Base-by-base conservation (phyloP, 1,140 invertebrate genomes). In the Mya arenaria region DNA sequence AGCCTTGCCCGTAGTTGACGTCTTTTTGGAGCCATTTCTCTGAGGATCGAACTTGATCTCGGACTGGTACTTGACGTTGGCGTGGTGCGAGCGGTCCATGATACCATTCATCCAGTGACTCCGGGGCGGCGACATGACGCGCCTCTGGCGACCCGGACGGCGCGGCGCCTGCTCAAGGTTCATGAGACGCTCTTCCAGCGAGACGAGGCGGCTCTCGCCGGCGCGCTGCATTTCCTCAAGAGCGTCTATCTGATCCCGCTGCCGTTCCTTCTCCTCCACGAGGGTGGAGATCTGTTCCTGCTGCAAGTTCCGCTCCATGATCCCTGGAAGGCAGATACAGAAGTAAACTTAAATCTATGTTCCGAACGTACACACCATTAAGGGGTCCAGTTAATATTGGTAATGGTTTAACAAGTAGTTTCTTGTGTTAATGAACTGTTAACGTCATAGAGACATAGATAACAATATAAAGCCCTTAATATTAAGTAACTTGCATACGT, bases 251-350 rank as follows among this genome's bases (percentile, higher is more conserved):
- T 87, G 84, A 23, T 83, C 83, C 39, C 77, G 41, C 55, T 87
- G 86, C 56, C 74, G 65, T 5, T 75, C 44, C 60, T 80, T 83
- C 28, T 85, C 86, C 5, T 85, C 83, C n/a, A 83, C 80, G 10
- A 87, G 65, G 10, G 62, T 85, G 17, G 78, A 65, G 30, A 87
- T 87, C 58, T 87, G 82, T 23, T 87, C 86, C 62, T 87, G 84
- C 63, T 87, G 86, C 13, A 83, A 58, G 36, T 82, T 77, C 19
- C 82, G 78, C 71, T 87, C 86, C 28, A 85, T 65, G 15, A 80
- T 80, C 25, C 77, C 77, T 80, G 56, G 0, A 41, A 65, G 19
- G 4, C 25, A 56, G 34, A 41, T 13, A 34, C 4, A 30, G 13
- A 62, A 19, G 1, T 68, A 17, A 19, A 68, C 5, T 6, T 48